Base-by-base conservation (phyloP, 2,113 vertebrate species). In the Aplodontia rufa region DNA sequence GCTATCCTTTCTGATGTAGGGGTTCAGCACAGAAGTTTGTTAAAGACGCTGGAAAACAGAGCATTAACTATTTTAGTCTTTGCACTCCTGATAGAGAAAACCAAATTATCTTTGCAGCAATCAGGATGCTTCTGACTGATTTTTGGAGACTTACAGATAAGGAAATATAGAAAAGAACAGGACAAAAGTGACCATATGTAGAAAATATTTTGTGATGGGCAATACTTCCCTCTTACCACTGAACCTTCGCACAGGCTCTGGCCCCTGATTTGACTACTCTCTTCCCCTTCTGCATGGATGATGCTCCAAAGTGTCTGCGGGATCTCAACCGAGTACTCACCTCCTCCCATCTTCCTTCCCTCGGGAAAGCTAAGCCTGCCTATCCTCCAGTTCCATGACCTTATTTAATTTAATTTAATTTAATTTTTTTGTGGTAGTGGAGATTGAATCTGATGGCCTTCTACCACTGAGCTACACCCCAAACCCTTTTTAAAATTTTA, bases 41-140 rank as follows among this genome's bases (percentile, higher is more conserved):
- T 86, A 71, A 79, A 94, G 55, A 90, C 69, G 71, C 3, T 49
- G 19, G 90, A 96, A 94, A 78, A 37, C 7, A 37, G n/a, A 86
- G 37, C 19, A 90, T 90, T 62, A 72, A 90, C 64, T 69, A 45
- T 79, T 86, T 42, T 16, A 24, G 10, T 37, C 55, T 90, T 94
- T 88, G 62, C 3, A 35, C 88, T 88, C 35, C 40, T 88, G 60
- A 69, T 49, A 49, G 20, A 60, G 92, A 96, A 93, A 78, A 47
- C 16, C 53, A 30, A 94, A 74, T 92, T 78, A 40, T 53, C 28
- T 92, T 60, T 95, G 28, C 5, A 40, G 76, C 40, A 78, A 80
- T 32, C n/a, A 37, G n/a, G 51, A 69, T 80, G 89, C 76, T 90
- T 90, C 55, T 95, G 76, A 62, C 0, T 79, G 35, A 74, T 22